phyloP scores from a whole-genome alignment of 2,888 invertebrate species.

The Drosophila koepferae region DNA sequence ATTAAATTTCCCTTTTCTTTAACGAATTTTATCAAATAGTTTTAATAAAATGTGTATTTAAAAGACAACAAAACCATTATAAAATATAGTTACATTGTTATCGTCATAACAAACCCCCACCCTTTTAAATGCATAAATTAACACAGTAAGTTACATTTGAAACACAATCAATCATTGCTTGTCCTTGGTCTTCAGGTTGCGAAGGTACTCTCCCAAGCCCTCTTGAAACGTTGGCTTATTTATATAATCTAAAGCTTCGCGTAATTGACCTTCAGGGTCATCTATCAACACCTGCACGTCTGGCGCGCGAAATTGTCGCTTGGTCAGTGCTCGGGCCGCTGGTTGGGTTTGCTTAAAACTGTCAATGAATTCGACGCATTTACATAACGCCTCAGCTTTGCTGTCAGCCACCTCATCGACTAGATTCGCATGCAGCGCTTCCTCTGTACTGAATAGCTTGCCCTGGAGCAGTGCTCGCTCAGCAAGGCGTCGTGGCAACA shows the following conservation, averaged over 20 bases:
- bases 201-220: conserved; percentile 34
- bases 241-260: conserved; percentile 88
- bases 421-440: conserved; percentile 91
- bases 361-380: conserved; percentile 88
- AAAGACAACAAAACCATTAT: conserved; percentile 2
- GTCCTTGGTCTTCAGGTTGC: conserved; percentile 33
- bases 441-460: conserved; percentile 90
- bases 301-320: conserved; percentile 86
- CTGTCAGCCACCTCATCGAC: conserved; percentile 90
- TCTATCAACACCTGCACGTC: conserved; percentile 87
- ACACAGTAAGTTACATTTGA: conserved; percentile 42
- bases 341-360: conserved; percentile 89
- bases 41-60: conserved; percentile 2
- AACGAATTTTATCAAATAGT: conserved; percentile 7
- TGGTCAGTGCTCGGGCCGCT: conserved; percentile 87
- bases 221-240: conserved; percentile 89
- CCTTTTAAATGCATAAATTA: conserved; percentile 30
- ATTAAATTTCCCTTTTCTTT: not conserved
- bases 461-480: conserved; percentile 92
- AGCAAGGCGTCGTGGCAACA: conserved; percentile 88
- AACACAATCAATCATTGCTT: conserved; percentile 19
- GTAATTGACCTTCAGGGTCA: conserved; percentile 88
- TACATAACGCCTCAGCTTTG: conserved; percentile 89
- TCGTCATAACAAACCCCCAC: conserved; percentile 4
- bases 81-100: not conserved